Base-by-base conservation (phyloP, 2,113 vertebrate species). In the Bos taurus region DNA sequence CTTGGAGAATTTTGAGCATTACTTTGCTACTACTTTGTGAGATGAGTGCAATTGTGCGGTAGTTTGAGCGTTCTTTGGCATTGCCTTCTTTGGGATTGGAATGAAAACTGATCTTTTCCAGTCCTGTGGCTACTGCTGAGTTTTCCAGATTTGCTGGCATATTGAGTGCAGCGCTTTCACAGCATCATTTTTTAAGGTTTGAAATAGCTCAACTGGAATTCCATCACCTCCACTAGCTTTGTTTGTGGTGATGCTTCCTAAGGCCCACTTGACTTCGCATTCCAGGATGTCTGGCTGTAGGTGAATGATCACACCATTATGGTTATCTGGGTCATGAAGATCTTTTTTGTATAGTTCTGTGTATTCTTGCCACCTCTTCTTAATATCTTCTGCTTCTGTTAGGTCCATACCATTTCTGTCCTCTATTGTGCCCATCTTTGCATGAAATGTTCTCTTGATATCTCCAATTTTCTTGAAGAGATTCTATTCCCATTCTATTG, bases 21-120 rank as follows among this genome's bases (percentile, higher is more conserved):
- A 67, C 33, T 67, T 67, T 67, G 2, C 16, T 67, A 67, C 2
- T 16, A 8, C 3, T 46, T 46, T 48, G 16, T 67, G 62, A 67
- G 62, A 67, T 4, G 33, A 67, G 33, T 19, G 33, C 16, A n/a
- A 67, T 67, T n/a, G 1, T 67, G 62, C 0, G 3, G 16, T 67
- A 64, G 62, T 67, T 19, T n/a, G 62, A n/a, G 1, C 7, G 5
- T n/a, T 67, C 33, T 67, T n/a, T 67, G 33, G 7, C 8, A 67
- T 67, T 67, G 62, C 62, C 7, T 67, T 19, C 62, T 67, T 67
- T 67, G 33, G 16, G 16, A 67, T 1, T 67, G 62, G 33, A n/a
- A 67, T 67, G 62, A 67, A 67, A n/a, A n/a, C 33, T n/a, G 33
- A 67, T 8, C 33, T 67, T 67, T 67, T 67, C 33, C 3, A 64